phyloP scores from a whole-genome alignment of 2,888 invertebrate species.

The Agapetus fuscipes region DNA sequence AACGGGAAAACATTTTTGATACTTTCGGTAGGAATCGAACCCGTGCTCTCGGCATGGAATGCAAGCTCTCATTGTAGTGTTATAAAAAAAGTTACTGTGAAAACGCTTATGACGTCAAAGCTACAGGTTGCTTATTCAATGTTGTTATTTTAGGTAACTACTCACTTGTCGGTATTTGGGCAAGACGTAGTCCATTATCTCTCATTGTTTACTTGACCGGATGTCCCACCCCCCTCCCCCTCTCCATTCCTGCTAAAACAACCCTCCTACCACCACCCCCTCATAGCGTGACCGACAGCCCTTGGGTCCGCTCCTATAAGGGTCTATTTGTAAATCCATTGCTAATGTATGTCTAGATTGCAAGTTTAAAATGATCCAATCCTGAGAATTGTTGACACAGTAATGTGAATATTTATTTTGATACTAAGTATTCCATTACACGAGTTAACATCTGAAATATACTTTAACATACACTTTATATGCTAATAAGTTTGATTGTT shows the following conservation, averaged over 20 bases:
- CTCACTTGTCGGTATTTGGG: neutral
- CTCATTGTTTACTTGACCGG: slow-evolving; percentile 43
- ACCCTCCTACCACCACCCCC: slow-evolving; percentile 22
- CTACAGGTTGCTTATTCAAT: too few species aligned
- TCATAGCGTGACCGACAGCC: slow-evolving; percentile 7
- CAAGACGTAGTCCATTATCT: slow-evolving; percentile 42
- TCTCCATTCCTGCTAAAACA: slow-evolving; percentile 49
- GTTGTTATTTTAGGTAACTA: too few species aligned
- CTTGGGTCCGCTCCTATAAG: slow-evolving; percentile 4
- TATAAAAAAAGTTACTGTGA: too few species aligned
- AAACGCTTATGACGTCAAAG: too few species aligned
- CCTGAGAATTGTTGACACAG: slow-evolving; percentile 14
- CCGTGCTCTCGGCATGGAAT: too few species aligned
- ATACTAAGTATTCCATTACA: neutral
- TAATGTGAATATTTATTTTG: slow-evolving; percentile 9
- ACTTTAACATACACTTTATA: too few species aligned
- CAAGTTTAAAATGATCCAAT: slow-evolving; percentile 12
- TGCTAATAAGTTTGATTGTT: too few species aligned
- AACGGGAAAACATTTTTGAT: too few species aligned
- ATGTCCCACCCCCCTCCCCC: too few species aligned
- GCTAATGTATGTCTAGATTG: slow-evolving; percentile 20
- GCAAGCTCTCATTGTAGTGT: too few species aligned
- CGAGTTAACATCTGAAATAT: too few species aligned
- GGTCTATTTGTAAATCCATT: slow-evolving; percentile 19
- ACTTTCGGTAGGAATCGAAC: too few species aligned